Conservation (phyloP, 1,140 invertebrate genomes). For the Aricia agestis region DNA sequence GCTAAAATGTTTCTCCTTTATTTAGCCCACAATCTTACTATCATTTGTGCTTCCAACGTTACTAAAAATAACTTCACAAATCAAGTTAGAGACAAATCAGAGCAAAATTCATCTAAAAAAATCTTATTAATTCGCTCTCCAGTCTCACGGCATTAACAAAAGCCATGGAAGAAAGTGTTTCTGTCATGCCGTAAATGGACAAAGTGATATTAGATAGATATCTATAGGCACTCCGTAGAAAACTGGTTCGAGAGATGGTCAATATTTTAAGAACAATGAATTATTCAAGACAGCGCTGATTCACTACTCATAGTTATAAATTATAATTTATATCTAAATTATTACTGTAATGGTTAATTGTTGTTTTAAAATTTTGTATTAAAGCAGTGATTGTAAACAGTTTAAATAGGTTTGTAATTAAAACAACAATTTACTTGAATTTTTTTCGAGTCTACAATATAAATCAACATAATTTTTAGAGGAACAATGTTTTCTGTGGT, state of each 20-base stretch:
- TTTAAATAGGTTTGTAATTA: background rate
- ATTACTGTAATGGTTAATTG: background rate
- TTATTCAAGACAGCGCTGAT: background rate
- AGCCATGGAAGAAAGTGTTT: constrained; percentile 7
- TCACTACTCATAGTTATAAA: background rate
- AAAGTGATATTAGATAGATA: constrained; percentile 2
- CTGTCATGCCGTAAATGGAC: constrained; percentile 3
- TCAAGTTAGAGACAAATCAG: background rate
- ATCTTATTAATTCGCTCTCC: constrained; percentile 8
- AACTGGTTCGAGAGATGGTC: background rate
- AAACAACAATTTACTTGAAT: background rate
- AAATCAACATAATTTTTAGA: no score
- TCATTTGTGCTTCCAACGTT: no score
- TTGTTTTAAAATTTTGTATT: background rate
- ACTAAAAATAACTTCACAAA: no score
- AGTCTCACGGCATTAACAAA: constrained; percentile 4
- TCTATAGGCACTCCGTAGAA: background rate
- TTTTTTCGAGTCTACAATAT: background rate
- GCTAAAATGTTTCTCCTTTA: constrained; percentile 30
- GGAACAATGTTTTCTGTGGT: background rate
- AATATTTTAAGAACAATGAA: background rate
- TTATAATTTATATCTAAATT: background rate
- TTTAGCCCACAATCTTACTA: background rate
- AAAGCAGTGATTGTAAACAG: background rate
- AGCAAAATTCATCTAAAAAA: background rate